These are phyloP conservation scores for Catharus ustulatus DNA, from an alignment of 2,797 vertebrate species.

Conservation along the genomic window DNA sequence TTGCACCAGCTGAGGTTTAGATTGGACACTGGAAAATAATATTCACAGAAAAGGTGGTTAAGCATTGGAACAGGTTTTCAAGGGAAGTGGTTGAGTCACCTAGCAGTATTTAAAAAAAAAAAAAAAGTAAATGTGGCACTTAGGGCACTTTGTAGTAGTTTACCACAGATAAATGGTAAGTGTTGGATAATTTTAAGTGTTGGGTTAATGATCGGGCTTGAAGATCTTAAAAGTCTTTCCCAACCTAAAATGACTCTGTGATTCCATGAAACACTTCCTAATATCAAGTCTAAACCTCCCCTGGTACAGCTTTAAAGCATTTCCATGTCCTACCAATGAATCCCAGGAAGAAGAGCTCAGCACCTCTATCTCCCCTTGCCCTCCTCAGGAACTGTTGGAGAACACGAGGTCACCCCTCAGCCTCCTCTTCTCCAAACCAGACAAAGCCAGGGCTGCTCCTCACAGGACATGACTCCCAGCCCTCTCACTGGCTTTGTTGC, in stretches of 20 bases:
- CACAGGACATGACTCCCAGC: too few species aligned
- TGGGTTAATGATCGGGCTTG: background rate
- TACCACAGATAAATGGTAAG: background rate
- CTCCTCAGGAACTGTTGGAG: background rate
- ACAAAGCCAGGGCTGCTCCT: too few species aligned
- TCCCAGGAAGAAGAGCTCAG: background rate
- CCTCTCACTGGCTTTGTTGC: too few species aligned
- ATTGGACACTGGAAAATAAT: background rate
- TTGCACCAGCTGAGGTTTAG: background rate
- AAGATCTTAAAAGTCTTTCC: background rate
- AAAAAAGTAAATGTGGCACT: fast-evolving
- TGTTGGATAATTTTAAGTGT: background rate
- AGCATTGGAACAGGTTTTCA: background rate
- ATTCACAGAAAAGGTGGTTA: background rate
- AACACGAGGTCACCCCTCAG: too few species aligned
- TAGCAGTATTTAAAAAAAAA: background rate
- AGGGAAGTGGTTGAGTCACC: background rate
- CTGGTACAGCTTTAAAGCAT: background rate
- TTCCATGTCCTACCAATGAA: background rate
- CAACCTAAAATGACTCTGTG: background rate
- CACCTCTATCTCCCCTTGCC: fast-evolving
- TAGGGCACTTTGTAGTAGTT: background rate
- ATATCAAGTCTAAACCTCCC: background rate
- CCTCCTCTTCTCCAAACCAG: too few species aligned
- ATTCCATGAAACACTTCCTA: background rate